Evolutionary conservation across 2,888 invertebrate species (phyloP).

Genomic region (Aleiodes testaceus): DNA sequence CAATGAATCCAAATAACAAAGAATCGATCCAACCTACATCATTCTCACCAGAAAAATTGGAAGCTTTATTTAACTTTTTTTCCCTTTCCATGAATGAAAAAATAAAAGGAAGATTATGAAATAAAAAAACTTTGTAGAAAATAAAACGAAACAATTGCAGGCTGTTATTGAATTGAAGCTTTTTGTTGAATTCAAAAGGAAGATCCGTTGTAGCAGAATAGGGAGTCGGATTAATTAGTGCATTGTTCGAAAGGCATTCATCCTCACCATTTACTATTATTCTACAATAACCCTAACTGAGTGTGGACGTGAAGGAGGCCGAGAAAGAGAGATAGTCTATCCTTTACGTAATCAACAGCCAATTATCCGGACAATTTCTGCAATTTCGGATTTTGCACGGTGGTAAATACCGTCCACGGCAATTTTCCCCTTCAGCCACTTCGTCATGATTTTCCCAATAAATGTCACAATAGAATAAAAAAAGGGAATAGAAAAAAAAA

Average conservation of each 20-base stretch:
- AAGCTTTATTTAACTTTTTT: no score
- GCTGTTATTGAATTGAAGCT: slow-evolving; percentile 20
- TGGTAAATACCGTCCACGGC: slow-evolving; percentile 2
- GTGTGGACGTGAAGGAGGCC: not conserved
- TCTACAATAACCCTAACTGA: slow-evolving; percentile 29
- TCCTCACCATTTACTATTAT: slow-evolving; percentile 27
- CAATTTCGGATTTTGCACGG: slow-evolving; percentile 8
- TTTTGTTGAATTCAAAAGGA: slow-evolving; percentile 1
- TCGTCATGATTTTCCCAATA: slow-evolving; percentile 37
- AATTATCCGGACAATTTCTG: slow-evolving; percentile 22
- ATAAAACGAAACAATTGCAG: slow-evolving; percentile 7
- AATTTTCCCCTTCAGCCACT: slow-evolving; percentile 23
- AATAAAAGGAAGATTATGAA: not conserved
- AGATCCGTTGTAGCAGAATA: not conserved
- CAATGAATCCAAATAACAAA: no score
- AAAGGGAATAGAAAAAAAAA: not conserved
- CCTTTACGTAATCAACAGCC: not conserved
- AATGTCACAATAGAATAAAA: slow-evolving; percentile 26
- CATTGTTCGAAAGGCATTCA: slow-evolving; percentile 24
- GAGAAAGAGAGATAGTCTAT: not conserved
- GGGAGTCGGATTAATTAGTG: slow-evolving; percentile 33
- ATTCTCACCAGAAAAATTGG: no score
- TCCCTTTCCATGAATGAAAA: no score
- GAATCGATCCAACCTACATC: no score
- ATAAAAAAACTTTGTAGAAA: not conserved